Evolutionary conservation across 2,113 vertebrate species (phyloP), one percentile per base, ranked within the genome.

Genomic region (Hippocampus barbouri): DNA sequence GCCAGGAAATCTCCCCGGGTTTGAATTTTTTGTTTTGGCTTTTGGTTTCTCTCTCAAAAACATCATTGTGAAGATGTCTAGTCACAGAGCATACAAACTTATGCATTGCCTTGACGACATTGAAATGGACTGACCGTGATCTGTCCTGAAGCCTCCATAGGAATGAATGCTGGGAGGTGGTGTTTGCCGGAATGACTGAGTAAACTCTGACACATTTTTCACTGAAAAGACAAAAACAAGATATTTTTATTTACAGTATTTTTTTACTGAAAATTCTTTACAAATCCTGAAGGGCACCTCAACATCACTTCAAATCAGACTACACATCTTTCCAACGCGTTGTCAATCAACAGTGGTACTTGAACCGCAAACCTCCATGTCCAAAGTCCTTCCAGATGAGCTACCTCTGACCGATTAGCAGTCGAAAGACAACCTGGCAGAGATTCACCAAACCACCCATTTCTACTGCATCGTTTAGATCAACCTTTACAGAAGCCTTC

Each of bases 181-280:
- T 14, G 72, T 89, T 71, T 82, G 89, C 70, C 75, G 80, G 70
- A 85, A 60, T 8, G 43, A 25, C 1, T 82, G 80, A 5, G 41
- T 82, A 1, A 91, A 75, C 59, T 91, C 89, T 0, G 77, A 79
- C 83, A 92, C 84, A 27, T 59, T 90, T 89, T 90, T 92, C 43
- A 90, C 92, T 93, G 84, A 51, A 70, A 73, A 80, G 56, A 60
- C 56, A 75, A 71, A 79, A 20, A 23, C 74, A 41, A 62, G 47
- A 41, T 9, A 8, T 54, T 54, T 21, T 53, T 30, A 40, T 12
- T 21, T 11, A n/a, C 9, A 21, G 25, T 20, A 12, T 38, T 66
- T 27, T 27, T 27, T 20, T 57, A 5, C 56, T 25, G 0, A 23
- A 14, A 25, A 57, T 21, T 10, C 20, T 8, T 54, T 7, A 54